Percentiles rank a stretch among this genome's conserved stretches.
These are phyloP conservation scores for Musca domestica DNA, from an alignment of 1,140 invertebrate genomes.

Conservation along the genomic window DNA sequence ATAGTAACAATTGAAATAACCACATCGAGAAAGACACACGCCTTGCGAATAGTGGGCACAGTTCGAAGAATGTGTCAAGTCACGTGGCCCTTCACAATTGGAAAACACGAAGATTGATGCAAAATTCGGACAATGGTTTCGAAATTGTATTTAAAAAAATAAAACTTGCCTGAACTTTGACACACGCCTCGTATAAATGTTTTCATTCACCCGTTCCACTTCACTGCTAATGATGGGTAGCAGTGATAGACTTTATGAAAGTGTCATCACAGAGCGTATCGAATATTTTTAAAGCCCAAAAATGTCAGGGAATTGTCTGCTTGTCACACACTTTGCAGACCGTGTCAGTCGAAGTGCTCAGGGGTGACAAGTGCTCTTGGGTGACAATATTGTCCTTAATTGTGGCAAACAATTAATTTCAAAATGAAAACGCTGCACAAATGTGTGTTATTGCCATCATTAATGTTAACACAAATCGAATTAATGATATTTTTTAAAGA, in stretches of 20 bases:
- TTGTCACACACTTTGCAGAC: background rate
- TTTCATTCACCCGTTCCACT: background rate
- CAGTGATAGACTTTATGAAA: background rate
- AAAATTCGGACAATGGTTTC: background rate
- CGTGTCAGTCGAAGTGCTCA: no score
- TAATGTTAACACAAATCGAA: background rate
- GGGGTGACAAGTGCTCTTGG: slow-evolving; percentile 2
- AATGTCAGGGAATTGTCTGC: slow-evolving; percentile 1
- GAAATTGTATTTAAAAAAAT: background rate
- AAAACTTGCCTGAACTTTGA: no score
- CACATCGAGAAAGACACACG: slow-evolving; percentile 5
- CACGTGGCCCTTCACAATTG: background rate
- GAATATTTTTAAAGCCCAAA: background rate
- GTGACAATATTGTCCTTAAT: slow-evolving; percentile 19
- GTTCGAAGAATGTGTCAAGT: background rate
- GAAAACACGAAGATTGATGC: slow-evolving; percentile 5
- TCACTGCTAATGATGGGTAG: slow-evolving; percentile 11
- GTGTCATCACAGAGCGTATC: background rate
- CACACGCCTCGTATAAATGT: no score
- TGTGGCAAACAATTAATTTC: slow-evolving; percentile 19
- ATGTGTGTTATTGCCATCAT: slow-evolving; percentile 3
- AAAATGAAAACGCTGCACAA: background rate
- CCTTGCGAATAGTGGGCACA: background rate
- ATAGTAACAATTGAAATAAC: background rate
- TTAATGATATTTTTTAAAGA: no score